Base-by-base conservation (phyloP, 2,888 invertebrate species). In the Schizaphis graminum region DNA sequence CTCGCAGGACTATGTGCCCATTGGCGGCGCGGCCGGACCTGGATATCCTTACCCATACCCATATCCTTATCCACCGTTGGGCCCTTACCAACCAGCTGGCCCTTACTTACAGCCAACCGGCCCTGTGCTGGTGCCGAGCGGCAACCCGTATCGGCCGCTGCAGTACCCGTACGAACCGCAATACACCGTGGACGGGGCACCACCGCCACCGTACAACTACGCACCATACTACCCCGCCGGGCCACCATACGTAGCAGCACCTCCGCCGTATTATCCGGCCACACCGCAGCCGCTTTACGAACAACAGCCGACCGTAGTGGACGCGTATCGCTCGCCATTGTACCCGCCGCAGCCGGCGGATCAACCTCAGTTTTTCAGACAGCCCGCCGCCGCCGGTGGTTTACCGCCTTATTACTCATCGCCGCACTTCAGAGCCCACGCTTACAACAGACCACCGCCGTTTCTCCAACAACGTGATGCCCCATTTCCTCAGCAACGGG, bases 11-110 rank as follows among this genome's bases (percentile, higher is more conserved):
- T 94, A 94, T 53, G 94, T 86, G 53, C 41, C 91, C 61, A 67
- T 94, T 13, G 94, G 90, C 8, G 92, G 92, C 35, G 21, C 28
- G 26, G 41, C 91, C 10, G 44, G 28, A 28, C 47, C 93, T 2
- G 93, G 93, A 44, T 94, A 94, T 41, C 94, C 94, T 53, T 94
- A 94, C 24, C 57, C 93, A 28, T 94, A 90, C 49, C 93, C 93
- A 35, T 93, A 93, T 49, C 92, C 57, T 4, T 92, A 92, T 35
- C 77, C 28, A 11, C 77, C 61, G 26, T 28, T 41, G 28, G 87
- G 92, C 61, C 92, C 49, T 77, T 91, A 92, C 44, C 89, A 77
- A 35, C 35, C 49, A 28, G 41, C 21, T 7, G 67, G 92, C 28
- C 92, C 53, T 84, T 92, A 92, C n/a, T 21, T 77, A 3, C 77